Conservation (phyloP, 2,797 vertebrate genomes). For the Crocidura indochinensis region DNA sequence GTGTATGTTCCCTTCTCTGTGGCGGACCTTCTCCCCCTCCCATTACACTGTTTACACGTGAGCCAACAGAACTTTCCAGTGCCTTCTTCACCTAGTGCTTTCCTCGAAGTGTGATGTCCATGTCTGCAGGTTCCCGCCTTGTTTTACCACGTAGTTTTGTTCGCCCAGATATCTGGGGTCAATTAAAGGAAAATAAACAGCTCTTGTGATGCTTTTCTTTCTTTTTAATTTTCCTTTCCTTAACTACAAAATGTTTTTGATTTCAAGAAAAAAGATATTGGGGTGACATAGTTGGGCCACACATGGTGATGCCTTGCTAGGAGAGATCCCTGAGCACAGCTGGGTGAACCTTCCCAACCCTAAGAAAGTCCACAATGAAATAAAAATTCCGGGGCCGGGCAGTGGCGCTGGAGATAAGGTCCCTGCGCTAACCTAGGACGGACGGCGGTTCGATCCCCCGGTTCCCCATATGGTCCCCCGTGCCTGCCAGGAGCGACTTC, state of each 20-base stretch:
- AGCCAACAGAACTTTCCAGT: slow-evolving; percentile 53
- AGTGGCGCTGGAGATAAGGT: too few species aligned
- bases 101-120: slow-evolving; percentile 58
- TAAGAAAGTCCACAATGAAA: neutral
- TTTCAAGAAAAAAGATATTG: neutral
- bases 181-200: slow-evolving; percentile 84
- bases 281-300: neutral
- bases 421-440: too few species aligned
- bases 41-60: slow-evolving; percentile 57
- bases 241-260: slow-evolving; percentile 16
- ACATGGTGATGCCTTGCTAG: too few species aligned
- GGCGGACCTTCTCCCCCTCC: neutral
- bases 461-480: too few species aligned
- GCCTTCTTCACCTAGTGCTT: slow-evolving; percentile 73
- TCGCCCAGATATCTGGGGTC: slow-evolving; percentile 61
- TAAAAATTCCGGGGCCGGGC: neutral
- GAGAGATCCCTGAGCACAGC: too few species aligned
- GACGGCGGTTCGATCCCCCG: too few species aligned
- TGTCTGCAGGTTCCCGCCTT: slow-evolving; percentile 31
- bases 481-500: too few species aligned
- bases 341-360: neutral
- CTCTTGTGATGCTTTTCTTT: slow-evolving; percentile 25
- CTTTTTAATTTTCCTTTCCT: slow-evolving; percentile 13
- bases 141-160: slow-evolving; percentile 45
- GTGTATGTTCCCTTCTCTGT: neutral